These are phyloP conservation scores for Artemia sinica DNA, from an alignment of 2,888 invertebrate genomes.

Conservation along the genomic window DNA sequence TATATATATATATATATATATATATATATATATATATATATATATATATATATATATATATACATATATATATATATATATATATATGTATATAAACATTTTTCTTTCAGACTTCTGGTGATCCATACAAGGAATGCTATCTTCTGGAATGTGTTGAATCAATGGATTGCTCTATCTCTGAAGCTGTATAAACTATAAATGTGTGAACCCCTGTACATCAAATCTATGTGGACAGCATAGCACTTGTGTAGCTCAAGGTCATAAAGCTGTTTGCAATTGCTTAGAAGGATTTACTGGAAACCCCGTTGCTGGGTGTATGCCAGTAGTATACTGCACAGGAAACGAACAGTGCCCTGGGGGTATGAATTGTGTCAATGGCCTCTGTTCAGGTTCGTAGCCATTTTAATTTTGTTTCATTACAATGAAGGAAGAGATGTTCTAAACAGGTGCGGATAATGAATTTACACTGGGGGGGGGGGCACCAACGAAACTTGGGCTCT, in stretches of 20 bases:
- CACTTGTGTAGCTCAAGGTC: slow-evolving; percentile 53
- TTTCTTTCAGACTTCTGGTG: neutral
- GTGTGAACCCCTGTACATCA: slow-evolving; percentile 60
- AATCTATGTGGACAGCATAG: slow-evolving; percentile 69
- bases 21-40: no score
- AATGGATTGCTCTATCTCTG: slow-evolving; percentile 48
- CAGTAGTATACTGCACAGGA: slow-evolving; percentile 59
- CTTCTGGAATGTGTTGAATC: slow-evolving; percentile 43
- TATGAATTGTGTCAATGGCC: slow-evolving; percentile 61
- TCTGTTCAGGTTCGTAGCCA: slow-evolving; percentile 47
- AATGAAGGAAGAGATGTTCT: no score
- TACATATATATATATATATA: no score
- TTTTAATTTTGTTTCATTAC: neutral
- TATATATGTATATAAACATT: no score
- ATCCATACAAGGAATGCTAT: slow-evolving; percentile 14
- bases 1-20: no score
- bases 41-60: no score
- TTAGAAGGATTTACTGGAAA: slow-evolving; percentile 62
- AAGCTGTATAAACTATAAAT: slow-evolving; percentile 62
- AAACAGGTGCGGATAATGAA: no score
- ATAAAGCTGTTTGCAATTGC: slow-evolving; percentile 54
- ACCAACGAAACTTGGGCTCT: no score
- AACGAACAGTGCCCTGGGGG: slow-evolving; percentile 67
- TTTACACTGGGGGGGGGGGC: no score
- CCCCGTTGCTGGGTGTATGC: slow-evolving; percentile 63